These are phyloP conservation scores for Melanostoma scalare DNA, from an alignment of 2,888 invertebrate species.

Conservation along the genomic window DNA sequence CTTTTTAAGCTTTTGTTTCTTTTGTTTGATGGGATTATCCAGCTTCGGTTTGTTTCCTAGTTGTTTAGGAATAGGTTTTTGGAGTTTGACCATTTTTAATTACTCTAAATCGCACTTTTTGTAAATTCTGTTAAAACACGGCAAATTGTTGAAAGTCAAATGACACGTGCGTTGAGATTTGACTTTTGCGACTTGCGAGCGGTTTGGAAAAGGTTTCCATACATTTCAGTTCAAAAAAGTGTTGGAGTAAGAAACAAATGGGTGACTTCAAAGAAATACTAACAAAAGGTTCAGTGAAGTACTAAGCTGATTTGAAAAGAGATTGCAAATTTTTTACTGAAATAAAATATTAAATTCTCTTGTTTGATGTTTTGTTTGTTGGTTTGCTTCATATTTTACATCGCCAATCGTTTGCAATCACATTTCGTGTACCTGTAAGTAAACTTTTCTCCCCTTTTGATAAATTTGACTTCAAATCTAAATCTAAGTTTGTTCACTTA, in stretches of 20 bases:
- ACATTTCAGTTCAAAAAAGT: neutral
- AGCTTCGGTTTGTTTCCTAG: conserved; percentile 44
- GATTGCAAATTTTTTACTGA: no score
- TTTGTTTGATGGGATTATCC: conserved; percentile 56
- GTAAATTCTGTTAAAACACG: conserved; percentile 7
- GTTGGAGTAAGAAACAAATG: neutral
- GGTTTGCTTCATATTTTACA: no score
- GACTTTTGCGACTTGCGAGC: neutral
- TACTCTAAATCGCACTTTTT: neutral
- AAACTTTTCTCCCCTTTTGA: no score
- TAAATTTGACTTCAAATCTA: no score
- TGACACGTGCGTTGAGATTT: conserved; percentile 48
- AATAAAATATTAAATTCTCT: no score
- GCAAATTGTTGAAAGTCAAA: conserved; percentile 19
- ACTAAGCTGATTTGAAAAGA: no score
- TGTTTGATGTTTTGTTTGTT: no score
- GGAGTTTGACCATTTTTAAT: conserved; percentile 51
- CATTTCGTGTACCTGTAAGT: no score
- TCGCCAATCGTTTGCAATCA: no score
- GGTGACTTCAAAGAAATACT: neutral
- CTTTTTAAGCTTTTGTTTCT: conserved; percentile 37
- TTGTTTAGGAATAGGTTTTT: conserved; percentile 60
- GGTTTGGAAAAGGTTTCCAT: conserved; percentile 4
- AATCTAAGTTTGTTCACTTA: no score
- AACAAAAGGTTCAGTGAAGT: no score